These are phyloP conservation scores for Tyrannus savana DNA, from an alignment of 2,113 vertebrate species.

Conservation along the genomic window DNA sequence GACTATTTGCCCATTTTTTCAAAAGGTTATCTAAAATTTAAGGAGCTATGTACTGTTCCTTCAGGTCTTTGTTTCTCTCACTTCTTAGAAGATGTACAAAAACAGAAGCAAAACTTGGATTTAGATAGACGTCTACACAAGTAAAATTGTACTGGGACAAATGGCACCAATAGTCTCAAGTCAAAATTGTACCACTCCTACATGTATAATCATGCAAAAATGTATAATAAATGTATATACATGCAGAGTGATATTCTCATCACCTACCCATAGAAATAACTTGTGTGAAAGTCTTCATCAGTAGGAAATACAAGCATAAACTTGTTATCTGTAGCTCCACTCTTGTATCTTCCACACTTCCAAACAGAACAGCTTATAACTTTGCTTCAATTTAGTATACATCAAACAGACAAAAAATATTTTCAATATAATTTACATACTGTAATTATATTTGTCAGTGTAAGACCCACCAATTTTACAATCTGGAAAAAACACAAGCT, in stretches of 20 bases:
- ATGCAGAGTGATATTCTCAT: constrained; percentile 79
- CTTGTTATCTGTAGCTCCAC: constrained; percentile 81
- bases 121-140: not conserved
- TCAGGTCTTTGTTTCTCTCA: not conserved
- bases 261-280: constrained; percentile 84
- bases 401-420: constrained; percentile 75
- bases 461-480: constrained; percentile 8
- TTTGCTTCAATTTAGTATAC: constrained; percentile 80
- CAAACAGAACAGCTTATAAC: constrained; percentile 81
- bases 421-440: constrained; percentile 65
- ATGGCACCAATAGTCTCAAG: constrained; percentile 69
- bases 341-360: constrained; percentile 86
- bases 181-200: constrained; percentile 83
- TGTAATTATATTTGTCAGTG: constrained; percentile 47
- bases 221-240: constrained; percentile 73
- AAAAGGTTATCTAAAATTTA: constrained; percentile 35
- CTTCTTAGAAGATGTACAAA: constrained; percentile 3
- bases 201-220: constrained; percentile 81
- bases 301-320: constrained; percentile 81
- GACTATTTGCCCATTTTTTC: constrained; percentile 73
- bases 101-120: not conserved
- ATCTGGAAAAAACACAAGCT: constrained; percentile 11
- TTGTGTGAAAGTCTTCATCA: constrained; percentile 84
- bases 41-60: constrained; percentile 5
- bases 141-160: constrained; percentile 14